phyloP scores from a whole-genome alignment of 2,888 invertebrate species.

The Melolontha melolontha region DNA sequence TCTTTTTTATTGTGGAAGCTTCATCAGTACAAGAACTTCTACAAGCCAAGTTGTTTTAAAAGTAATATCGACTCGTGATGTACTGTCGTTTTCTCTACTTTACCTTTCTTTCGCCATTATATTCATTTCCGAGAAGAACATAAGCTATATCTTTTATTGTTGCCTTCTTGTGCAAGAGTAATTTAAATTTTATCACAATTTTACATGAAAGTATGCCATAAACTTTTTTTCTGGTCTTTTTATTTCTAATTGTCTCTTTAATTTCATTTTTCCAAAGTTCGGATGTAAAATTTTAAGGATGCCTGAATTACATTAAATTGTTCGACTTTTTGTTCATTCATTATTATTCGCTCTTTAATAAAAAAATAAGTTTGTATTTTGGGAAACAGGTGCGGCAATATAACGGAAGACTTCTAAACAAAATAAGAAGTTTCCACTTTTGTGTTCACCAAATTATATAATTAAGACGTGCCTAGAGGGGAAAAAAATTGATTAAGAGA shows the following conservation, averaged over 20 bases:
- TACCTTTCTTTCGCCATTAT: conserved; percentile 11
- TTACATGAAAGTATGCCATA: conserved; percentile 18
- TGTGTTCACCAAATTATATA: no score
- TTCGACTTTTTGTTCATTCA: no score
- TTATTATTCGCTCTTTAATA: no score
- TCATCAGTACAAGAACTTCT: conserved; percentile 10
- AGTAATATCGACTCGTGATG: conserved; percentile 23
- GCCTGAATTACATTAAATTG: neutral
- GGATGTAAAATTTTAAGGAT: conserved; percentile 14
- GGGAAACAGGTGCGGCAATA: no score
- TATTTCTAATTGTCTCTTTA: conserved; percentile 24
- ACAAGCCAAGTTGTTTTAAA: conserved; percentile 13
- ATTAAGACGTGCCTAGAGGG: no score
- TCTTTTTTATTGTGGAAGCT: conserved; percentile 2
- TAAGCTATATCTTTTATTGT: conserved; percentile 28
- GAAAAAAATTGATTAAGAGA: no score
- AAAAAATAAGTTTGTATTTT: no score
- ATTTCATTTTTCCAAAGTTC: conserved; percentile 21
- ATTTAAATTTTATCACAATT: conserved; percentile 34
- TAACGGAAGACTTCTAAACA: no score
- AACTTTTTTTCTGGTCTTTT: conserved; percentile 12
- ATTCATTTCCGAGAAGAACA: conserved; percentile 18
- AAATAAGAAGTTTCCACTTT: no score
- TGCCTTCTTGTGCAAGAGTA: conserved; percentile 7
- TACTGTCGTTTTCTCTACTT: neutral